Evolutionary conservation across 2,113 vertebrate genomes (phyloP).

Genomic region (Xiphophorus couchianus): DNA sequence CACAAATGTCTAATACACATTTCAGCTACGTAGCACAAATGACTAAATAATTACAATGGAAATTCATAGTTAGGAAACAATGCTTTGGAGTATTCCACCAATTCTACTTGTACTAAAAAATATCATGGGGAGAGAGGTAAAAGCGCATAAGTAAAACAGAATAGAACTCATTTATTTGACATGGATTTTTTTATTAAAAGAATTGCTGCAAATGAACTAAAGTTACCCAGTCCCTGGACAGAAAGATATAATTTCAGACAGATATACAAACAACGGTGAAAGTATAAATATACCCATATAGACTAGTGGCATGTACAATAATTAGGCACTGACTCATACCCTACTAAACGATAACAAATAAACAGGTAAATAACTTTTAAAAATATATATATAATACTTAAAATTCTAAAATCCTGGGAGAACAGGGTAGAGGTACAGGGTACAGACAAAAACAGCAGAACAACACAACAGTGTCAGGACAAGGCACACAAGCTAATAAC

Average conservation of each 20-base stretch:
- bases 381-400: not conserved
- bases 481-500: not conserved
- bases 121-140: too few relatives aligned
- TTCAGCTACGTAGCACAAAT: slow-evolving; percentile 56
- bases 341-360: not conserved
- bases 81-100: slow-evolving; percentile 24
- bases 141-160: too few relatives aligned
- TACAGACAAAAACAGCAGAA: not conserved
- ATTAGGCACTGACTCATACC: not conserved
- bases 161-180: too few relatives aligned
- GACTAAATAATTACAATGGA: slow-evolving; percentile 51
- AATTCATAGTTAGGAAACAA: slow-evolving; percentile 48
- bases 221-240: too few relatives aligned
- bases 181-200: not conserved
- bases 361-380: not conserved
- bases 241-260: too few relatives aligned
- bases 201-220: not conserved
- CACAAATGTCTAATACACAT: slow-evolving; percentile 53
- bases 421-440: too few relatives aligned
- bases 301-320: not conserved
- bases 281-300: not conserved
- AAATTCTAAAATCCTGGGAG: not conserved
- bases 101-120: slow-evolving; percentile 17
- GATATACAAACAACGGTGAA: too few relatives aligned
- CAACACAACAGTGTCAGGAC: not conserved